Evolutionary conservation across 2,113 vertebrate species (phyloP), one percentile per base, ranked within the genome.

Genomic region (Serilophus lunatus): DNA sequence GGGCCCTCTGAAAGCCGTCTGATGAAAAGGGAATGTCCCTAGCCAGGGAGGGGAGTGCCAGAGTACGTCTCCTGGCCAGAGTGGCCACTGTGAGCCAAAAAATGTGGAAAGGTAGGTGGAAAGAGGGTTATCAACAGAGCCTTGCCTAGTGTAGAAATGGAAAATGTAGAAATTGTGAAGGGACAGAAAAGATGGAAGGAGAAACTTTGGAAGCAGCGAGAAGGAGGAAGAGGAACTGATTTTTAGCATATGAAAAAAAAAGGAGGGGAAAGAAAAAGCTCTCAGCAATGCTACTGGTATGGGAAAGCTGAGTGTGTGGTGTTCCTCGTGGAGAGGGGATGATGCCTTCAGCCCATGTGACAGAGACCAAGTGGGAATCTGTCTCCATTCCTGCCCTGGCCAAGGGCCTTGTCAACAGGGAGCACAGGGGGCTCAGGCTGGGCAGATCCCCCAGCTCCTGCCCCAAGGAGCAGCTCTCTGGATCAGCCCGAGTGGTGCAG

Each of bases 371-470:
- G 40, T 35, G 57, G 31, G 40, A 15, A 20, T 50, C n/a, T 33
- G n/a, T 24, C 35, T 63, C 68, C 0, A 0, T 18, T 45, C 23
- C 81, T 66, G 81, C 72, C 3, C 1, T 4, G 4, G 54, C n/a
- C 31, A 8, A 29, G 38, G 59, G 31, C 26, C 64, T n/a, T 1
- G 0, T 4, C 56, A n/a, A 56, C 79, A 44, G 72, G 61, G 23
- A 14, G 9, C 0, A 0, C 2, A n/a, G 60, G 51, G 12, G n/a
- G 35, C 57, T 57, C 2, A 0, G 86, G 49, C 49, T 1, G 0
- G 47, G 33, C 33, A 51, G 57, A 6, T 11, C 29, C 82, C 44
- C 23, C 2, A 1, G 29, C 51, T 70, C 59, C 65, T 86, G 44
- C n/a, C 60, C 59, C 1, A 0, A 60, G 86, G 70, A 88, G 53